Evolutionary conservation across 2,888 invertebrate genomes (phyloP), one percentile per base, ranked within the genome.

Genomic region (Oxycera nigricornis): DNA sequence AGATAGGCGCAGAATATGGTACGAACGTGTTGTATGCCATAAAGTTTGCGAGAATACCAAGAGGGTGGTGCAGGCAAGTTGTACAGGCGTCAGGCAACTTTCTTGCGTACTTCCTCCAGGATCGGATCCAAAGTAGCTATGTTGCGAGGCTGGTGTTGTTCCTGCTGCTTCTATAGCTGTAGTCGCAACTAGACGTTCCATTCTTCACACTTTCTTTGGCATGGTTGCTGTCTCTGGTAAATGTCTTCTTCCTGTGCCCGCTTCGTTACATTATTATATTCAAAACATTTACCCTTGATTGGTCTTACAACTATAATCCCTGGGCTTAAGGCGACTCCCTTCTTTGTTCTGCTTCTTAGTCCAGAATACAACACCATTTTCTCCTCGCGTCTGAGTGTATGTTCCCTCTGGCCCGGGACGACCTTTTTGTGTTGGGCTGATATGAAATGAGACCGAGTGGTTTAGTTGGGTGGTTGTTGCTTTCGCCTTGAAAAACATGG

Each of bases 251-350:
- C 70, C 70, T 70, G 70, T 30, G 52, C 70, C 57, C 57, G 35
- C 73, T 65, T 50, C 65, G 52, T 65, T 65, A 76, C 77, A 78
- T 79, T 77, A 80, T 80, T 80, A 79, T 79, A 78, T 79, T 79
- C 78, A 79, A 79, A 79, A 80, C 79, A 80, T 80, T 80, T 80
- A 80, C 79, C 79, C 80, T 80, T 79, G 80, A 80, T 80, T 80
- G 80, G 79, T 78, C 79, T 77, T 77, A 75, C 77, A 75, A 77
- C 77, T 79, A 77, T 79, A 80, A 80, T 80, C 80, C 79, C 74
- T 61, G 61, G 78, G 78, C 79, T 79, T 79, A 79, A 78, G 74
- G 76, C 75, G 74, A 74, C 46, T 75, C 77, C 76, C 76, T 70
- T 73, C 72, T 75, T 75, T 72, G 72, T 73, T 75, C 76, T 73